A percentile compares a stretch with the other conserved stretches of the same genome.
Conservation (phyloP, 1,140 invertebrate genomes). For the Orchestia grillus region DNA sequence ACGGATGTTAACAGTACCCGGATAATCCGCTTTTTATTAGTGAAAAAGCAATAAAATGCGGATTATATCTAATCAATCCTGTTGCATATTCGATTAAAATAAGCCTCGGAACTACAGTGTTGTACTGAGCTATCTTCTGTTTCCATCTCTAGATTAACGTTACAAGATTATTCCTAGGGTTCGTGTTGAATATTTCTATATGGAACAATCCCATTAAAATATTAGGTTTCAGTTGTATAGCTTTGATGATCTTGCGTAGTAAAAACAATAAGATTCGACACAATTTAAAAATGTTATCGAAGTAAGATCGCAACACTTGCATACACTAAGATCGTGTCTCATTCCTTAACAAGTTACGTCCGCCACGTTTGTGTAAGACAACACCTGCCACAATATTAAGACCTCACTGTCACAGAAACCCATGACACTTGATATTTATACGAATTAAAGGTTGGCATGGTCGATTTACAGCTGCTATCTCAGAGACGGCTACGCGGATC, state of each 20-base stretch:
- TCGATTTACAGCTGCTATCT: background rate
- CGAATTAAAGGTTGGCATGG: background rate
- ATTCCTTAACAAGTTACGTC: conserved; percentile 8
- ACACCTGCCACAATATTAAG: background rate
- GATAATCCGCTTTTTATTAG: background rate
- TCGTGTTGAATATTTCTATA: background rate
- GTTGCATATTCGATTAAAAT: background rate
- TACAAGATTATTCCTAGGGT: background rate
- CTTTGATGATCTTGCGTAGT: background rate
- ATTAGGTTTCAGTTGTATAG: background rate
- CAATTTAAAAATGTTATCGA: background rate
- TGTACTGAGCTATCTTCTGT: background rate
- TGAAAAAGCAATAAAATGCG: background rate
- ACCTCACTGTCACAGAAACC: background rate
- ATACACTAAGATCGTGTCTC: background rate
- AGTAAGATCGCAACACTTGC: background rate
- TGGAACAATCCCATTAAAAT: background rate
- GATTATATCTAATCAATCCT: background rate
- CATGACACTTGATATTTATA: background rate
- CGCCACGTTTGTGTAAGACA: background rate
- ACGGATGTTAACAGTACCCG: background rate
- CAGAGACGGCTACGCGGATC: background rate
- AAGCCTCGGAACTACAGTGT: background rate
- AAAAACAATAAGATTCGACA: conserved; percentile 2
- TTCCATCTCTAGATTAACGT: background rate